These are phyloP conservation scores for Rhinoraja longicauda DNA, from an alignment of 2,797 vertebrate species.

Conservation along the genomic window DNA sequence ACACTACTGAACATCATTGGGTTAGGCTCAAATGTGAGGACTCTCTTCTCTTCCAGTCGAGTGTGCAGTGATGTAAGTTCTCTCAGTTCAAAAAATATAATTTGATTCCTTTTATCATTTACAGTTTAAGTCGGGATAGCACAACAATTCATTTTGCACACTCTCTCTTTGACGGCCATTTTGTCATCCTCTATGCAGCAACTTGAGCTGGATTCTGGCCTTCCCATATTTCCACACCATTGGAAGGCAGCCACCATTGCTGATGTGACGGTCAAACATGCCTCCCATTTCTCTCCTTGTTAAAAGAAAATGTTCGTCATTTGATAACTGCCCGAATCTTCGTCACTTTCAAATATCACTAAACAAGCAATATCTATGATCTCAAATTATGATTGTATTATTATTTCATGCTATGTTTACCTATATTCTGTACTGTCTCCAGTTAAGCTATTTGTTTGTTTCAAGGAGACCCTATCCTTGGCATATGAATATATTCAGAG, in stretches of 20 bases:
- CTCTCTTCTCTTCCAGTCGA: slow-evolving; percentile 77
- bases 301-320: background rate
- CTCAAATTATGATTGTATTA: background rate
- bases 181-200: background rate
- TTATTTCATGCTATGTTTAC: background rate
- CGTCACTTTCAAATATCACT: background rate
- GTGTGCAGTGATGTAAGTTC: slow-evolving; percentile 78
- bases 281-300: background rate
- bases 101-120: background rate
- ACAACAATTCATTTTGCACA: background rate
- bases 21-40: slow-evolving; percentile 66
- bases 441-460: background rate
- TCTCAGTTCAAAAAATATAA: background rate
- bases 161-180: background rate
- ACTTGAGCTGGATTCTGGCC: background rate
- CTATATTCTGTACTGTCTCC: background rate
- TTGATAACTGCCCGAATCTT: background rate
- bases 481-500: slow-evolving; percentile 68
- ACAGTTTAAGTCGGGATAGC: background rate
- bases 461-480: slow-evolving; percentile 67
- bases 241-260: background rate
- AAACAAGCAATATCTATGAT: background rate
- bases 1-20: slow-evolving; percentile 76
- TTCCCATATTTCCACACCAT: background rate
- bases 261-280: background rate